Conservation (phyloP, 2,113 vertebrate species). For the Leuciscus idus region DNA sequence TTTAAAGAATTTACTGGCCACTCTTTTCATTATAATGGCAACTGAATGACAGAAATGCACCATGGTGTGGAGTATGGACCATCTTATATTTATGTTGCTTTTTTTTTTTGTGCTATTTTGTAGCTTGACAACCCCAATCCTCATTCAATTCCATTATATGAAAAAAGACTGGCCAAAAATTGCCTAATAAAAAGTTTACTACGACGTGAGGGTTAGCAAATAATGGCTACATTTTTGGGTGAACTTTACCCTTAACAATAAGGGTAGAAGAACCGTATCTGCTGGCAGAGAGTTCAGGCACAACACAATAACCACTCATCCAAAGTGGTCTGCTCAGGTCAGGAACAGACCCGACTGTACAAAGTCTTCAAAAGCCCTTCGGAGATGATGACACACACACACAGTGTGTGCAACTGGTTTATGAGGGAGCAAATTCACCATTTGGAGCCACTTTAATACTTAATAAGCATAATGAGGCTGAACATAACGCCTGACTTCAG, state of each 20-base stretch:
- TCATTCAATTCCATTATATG: not conserved
- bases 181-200: too few relatives aligned
- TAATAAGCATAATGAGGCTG: conserved; percentile 39
- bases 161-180: not conserved
- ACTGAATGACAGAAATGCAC: not conserved
- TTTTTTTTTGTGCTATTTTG: not conserved
- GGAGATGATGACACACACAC: not conserved
- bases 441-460: conserved; percentile 51
- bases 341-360: not conserved
- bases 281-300: not conserved
- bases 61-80: not conserved
- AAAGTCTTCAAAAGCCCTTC: conserved; percentile 15
- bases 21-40: not conserved
- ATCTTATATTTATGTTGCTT: not conserved
- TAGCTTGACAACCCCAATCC: not conserved
- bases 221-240: not conserved
- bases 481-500: conserved; percentile 34
- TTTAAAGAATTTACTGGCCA: not conserved
- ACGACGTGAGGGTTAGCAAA: not conserved
- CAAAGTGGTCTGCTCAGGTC: not conserved
- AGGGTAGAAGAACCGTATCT: not conserved
- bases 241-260: not conserved
- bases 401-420: not conserved
- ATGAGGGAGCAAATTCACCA: conserved; percentile 19
- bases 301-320: not conserved